Evolutionary conservation across 2,797 vertebrate species (phyloP).

Genomic region (Echiichthys vipera): DNA sequence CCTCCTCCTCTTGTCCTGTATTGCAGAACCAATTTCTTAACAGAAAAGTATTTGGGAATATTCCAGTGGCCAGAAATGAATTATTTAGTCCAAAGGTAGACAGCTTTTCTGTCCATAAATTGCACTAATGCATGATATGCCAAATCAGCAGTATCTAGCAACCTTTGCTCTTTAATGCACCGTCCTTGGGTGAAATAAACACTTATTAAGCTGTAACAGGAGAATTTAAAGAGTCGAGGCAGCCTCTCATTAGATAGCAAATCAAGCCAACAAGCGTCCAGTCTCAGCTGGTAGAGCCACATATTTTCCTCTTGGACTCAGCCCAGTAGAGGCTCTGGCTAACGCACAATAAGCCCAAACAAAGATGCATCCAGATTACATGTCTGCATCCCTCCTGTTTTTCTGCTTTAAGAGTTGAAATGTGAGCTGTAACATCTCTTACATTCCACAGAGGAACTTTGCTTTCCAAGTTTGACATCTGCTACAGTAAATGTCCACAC

Average conservation of each 20-base stretch:
- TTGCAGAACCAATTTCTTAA: background rate
- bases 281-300: conserved; percentile 30
- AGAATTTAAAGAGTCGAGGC: conserved; percentile 13
- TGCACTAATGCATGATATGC: background rate
- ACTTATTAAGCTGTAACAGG: background rate
- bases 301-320: conserved; percentile 23
- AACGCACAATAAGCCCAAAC: conserved; percentile 48
- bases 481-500: background rate
- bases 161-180: conserved; percentile 1
- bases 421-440: background rate
- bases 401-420: conserved; percentile 17
- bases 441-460: conserved; percentile 2
- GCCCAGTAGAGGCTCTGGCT: conserved; percentile 44
- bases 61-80: background rate
- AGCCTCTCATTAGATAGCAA: conserved; percentile 37
- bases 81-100: conserved; percentile 6
- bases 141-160: background rate
- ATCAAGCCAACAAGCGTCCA: conserved; percentile 3
- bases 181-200: background rate
- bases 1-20: conserved; percentile 15
- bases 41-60: background rate
- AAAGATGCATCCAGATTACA: conserved; percentile 35
- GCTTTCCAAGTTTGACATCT: conserved; percentile 20
- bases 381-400: background rate
- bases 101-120: background rate